Conservation (phyloP, 1,140 invertebrate genomes). For the Drosophila paulistorum region DNA sequence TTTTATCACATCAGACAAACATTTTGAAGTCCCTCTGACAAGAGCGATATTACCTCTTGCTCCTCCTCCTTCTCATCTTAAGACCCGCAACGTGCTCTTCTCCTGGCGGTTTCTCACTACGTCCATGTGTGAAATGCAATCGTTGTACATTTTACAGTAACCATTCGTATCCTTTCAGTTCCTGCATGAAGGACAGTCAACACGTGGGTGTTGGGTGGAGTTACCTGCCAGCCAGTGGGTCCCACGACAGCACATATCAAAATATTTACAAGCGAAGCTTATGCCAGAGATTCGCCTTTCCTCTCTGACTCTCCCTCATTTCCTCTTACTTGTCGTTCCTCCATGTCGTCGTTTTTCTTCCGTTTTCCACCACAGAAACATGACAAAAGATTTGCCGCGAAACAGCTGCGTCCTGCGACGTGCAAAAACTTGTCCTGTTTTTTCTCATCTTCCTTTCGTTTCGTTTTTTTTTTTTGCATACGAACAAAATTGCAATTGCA, state of each 20-base stretch:
- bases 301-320: not conserved
- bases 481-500: conserved; percentile 19
- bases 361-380: conserved; percentile 22
- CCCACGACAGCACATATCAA: conserved; percentile 19
- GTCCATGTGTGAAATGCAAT: not conserved
- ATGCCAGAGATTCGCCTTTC: not conserved
- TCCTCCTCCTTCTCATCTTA: no score
- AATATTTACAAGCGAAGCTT: conserved; percentile 29
- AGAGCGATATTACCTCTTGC: no score
- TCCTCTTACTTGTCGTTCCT: not conserved
- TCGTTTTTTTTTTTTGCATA: conserved; percentile 18
- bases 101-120: not conserved
- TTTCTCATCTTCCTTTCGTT: not conserved
- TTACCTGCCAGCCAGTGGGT: not conserved
- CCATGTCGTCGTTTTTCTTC: not conserved
- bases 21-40: not conserved
- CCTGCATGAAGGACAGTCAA: conserved; percentile 1
- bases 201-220: conserved; percentile 12
- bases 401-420: conserved; percentile 39
- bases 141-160: not conserved
- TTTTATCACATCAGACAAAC: no score
- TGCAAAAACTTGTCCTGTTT: conserved; percentile 22
- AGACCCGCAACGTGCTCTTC: no score
- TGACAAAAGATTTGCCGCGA: conserved; percentile 41
- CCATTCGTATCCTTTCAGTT: not conserved